A percentile compares a stretch with the other conserved stretches of the same genome.
These are phyloP conservation scores for Pipa parva DNA, from an alignment of 2,113 vertebrate species.

Conservation along the genomic window DNA sequence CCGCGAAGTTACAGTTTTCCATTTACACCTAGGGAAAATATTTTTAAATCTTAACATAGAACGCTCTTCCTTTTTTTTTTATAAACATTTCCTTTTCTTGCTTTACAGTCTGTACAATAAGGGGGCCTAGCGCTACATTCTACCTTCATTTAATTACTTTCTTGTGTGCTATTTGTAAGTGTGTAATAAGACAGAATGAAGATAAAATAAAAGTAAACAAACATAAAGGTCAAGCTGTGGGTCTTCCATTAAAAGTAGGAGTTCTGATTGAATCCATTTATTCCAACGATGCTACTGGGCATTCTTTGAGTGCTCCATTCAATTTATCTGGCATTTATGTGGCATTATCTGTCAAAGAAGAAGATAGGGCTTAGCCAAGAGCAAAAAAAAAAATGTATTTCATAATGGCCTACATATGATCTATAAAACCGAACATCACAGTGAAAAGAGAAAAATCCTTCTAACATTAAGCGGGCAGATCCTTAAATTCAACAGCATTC, in stretches of 20 bases:
- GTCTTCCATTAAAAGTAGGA: slow-evolving; percentile 34
- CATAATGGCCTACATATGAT: slow-evolving; percentile 22
- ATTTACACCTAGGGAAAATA: too few relatives aligned
- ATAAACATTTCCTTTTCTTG: not conserved
- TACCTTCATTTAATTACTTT: slow-evolving; percentile 34
- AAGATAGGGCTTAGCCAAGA: slow-evolving; percentile 24
- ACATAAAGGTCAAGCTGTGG: slow-evolving; percentile 39
- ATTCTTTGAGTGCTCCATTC: slow-evolving; percentile 31
- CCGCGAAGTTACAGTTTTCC: too few relatives aligned
- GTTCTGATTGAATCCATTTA: slow-evolving; percentile 40
- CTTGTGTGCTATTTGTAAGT: slow-evolving; percentile 29
- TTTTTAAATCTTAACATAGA: too few relatives aligned
- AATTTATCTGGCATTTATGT: slow-evolving; percentile 41
- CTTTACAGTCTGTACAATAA: slow-evolving; percentile 12
- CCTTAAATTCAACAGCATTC: not conserved
- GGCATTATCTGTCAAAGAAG: slow-evolving; percentile 40
- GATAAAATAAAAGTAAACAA: slow-evolving; percentile 42
- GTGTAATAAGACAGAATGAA: slow-evolving; percentile 40
- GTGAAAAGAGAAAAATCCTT: not conserved
- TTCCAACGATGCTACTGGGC: slow-evolving; percentile 39
- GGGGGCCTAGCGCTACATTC: slow-evolving; percentile 4
- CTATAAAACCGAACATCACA: slow-evolving; percentile 17
- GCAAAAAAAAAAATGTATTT: slow-evolving; percentile 38
- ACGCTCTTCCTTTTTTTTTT: not conserved
- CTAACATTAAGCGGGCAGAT: not conserved